Evolutionary conservation across 2,888 invertebrate genomes (phyloP).

Genomic region (Andrena fulva): DNA sequence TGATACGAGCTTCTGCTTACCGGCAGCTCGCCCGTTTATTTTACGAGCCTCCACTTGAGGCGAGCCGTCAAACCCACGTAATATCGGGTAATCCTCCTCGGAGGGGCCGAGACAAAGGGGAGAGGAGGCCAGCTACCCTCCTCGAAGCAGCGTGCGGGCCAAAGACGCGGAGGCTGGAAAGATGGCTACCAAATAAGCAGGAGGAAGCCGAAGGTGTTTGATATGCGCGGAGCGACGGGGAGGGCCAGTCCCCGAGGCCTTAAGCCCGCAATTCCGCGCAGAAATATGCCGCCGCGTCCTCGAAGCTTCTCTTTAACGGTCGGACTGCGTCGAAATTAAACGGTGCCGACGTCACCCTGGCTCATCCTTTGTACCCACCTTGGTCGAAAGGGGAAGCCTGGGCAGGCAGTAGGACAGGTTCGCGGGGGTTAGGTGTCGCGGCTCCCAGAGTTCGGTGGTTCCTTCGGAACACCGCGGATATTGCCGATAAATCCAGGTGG

Average conservation of each 20-base stretch:
- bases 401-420: neutral
- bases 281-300: constrained; percentile 79
- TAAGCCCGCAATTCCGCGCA: constrained; percentile 80
- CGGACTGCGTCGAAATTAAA: constrained; percentile 79
- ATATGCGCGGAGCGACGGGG: constrained; percentile 78
- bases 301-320: constrained; percentile 78
- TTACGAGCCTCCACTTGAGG: constrained; percentile 78
- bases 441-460: constrained; percentile 31
- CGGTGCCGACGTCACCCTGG: constrained; percentile 54
- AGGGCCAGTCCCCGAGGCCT: constrained; percentile 74
- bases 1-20: constrained; percentile 41
- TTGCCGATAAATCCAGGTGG: constrained; percentile 62
- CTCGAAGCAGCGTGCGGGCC: constrained; percentile 42
- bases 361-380: neutral
- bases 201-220: constrained; percentile 71
- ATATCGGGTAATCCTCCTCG: constrained; percentile 79
- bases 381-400: neutral
- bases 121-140: constrained; percentile 49
- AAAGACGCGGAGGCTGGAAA: constrained; percentile 29
- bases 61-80: constrained; percentile 78
- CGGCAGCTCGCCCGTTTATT: constrained; percentile 69
- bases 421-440: constrained; percentile 27
- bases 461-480: constrained; percentile 48
- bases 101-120: constrained; percentile 53
- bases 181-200: constrained; percentile 30